Base-by-base conservation (phyloP, 2,113 vertebrate species). In the Oncorhynchus keta region DNA sequence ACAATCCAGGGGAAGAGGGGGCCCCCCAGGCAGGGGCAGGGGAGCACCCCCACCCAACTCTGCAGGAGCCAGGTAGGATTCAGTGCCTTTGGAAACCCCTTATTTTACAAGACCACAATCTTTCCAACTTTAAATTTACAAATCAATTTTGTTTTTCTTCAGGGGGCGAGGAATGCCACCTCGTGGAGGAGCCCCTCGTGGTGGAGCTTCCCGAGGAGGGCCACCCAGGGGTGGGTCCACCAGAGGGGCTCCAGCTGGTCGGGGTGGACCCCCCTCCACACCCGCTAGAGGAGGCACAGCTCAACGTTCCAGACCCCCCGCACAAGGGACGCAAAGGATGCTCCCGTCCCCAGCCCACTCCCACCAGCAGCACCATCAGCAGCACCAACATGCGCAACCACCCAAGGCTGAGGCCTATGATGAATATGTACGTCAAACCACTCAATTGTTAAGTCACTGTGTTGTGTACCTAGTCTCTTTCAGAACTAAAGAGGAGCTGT, bases 151-250 rank as follows among this genome's bases (percentile, higher is more conserved):
- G 14, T 61, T 70, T 4, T 61, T 71, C 9, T n/a, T 0, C 81
- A 98, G 97, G 87, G 97, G 96, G 0, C 93, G 96, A 5, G 96
- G 97, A 22, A 95, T 98, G 79, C 95, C 94, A 67, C 95, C 93
- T n/a, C 92, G 96, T 30, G 97, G 96, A 20, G 93, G 92, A 11
- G 91, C 93, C 0, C 90, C 89, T 65, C 93, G 95, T 1, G 95
- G 96, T 0, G 95, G 95, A 26, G 92, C 94, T 1, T 95, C 95
- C 18, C 92, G 96, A 16, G 97, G 95, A 11, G 95, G 93, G 4
- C 91, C 94, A 0, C 94, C 95, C 1, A 90, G 96, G 8, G 96
- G 96, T 2, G 93, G 90, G 3, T 92, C 95, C 5, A 86, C 93
- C 0, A 92, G 97, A 81, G 97, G 97, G 68, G 94, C 91, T 2